Base-by-base conservation (phyloP, 2,797 vertebrate species). In the Fundulus diaphanus region DNA sequence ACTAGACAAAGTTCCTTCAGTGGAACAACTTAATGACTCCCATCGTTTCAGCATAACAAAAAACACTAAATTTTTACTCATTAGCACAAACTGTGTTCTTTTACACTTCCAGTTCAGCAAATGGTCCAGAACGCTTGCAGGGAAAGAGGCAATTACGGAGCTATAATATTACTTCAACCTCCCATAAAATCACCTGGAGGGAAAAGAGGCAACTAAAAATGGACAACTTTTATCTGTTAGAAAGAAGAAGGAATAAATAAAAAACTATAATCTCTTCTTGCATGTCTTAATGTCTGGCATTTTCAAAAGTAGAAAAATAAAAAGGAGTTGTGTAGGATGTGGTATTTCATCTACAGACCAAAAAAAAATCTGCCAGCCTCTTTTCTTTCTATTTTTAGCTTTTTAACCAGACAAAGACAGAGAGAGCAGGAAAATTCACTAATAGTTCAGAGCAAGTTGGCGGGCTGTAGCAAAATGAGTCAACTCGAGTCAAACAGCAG, bases 141-240 rank as follows among this genome's bases (percentile, higher is more conserved):
- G 82, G 31, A 81, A 65, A 68, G 54, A 72, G 78, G 77, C 63
- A 67, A 87, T 87, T 89, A 84, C 35, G 31, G 44, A 76, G 72
- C 70, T 69, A 65, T 49, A 73, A 74, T 78, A 79, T 84, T 73
- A 76, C 65, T 70, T 59, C 54, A 63, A 15, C 15, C 31, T 77
- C 35, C 52, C 66, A 67, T 22, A 81, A 77, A 69, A 74, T 82
- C 54, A 79, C 35, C 49, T 2, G 9, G 24, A 52, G 66, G 73
- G 37, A 79, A 68, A 48, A 20, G 22, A 54, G 52, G n/a, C n/a
- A n/a, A n/a, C n/a, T n/a, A n/a, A n/a, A n/a, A 40, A 37, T 73
- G 68, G 57, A n/a, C 37, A n/a, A 13, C 13, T 74, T 61, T 6
- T 77, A 76, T 76, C 29, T 31, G n/a, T 85, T 29, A 67, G 51